phyloP scores from a whole-genome alignment of 2,888 invertebrate genomes.

The Aproaerema taeniolella region DNA sequence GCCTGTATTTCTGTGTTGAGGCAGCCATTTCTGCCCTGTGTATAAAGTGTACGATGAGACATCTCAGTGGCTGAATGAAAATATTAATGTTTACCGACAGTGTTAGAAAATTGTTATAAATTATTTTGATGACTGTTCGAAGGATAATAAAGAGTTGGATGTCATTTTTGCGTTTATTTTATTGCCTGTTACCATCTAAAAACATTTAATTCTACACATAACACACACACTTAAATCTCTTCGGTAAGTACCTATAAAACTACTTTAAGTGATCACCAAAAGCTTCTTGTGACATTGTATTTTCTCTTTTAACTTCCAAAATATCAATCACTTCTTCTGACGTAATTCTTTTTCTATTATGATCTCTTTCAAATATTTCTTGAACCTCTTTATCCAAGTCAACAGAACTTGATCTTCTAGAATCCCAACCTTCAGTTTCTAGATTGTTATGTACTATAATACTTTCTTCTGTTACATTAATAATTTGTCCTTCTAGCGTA shows the following conservation, averaged over 20 bases:
- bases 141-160: conserved; percentile 79
- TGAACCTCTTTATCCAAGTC: conserved; percentile 62
- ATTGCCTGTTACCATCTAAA: neutral
- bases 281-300: conserved; percentile 37
- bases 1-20: conserved; percentile 55
- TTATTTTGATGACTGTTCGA: conserved; percentile 80
- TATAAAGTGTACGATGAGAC: conserved; percentile 60
- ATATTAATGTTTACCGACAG: conserved; percentile 75
- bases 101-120: conserved; percentile 79
- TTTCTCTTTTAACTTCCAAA: conserved; percentile 27
- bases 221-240: neutral
- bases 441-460: conserved; percentile 48
- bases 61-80: conserved; percentile 74
- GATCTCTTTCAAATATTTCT: conserved; percentile 58
- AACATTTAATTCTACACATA: neutral
- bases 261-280: conserved; percentile 43
- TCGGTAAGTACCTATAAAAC: conserved; percentile 4
- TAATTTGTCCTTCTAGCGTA: conserved; percentile 51
- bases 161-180: conserved; percentile 51
- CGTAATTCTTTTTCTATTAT: conserved; percentile 29
- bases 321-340: conserved; percentile 26
- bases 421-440: conserved; percentile 35
- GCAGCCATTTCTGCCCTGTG: conserved; percentile 58
- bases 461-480: conserved; percentile 49
- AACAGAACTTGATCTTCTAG: conserved; percentile 54